Evolutionary conservation across 2,113 vertebrate genomes (phyloP).

Genomic region (Grammatotria lemairii): DNA sequence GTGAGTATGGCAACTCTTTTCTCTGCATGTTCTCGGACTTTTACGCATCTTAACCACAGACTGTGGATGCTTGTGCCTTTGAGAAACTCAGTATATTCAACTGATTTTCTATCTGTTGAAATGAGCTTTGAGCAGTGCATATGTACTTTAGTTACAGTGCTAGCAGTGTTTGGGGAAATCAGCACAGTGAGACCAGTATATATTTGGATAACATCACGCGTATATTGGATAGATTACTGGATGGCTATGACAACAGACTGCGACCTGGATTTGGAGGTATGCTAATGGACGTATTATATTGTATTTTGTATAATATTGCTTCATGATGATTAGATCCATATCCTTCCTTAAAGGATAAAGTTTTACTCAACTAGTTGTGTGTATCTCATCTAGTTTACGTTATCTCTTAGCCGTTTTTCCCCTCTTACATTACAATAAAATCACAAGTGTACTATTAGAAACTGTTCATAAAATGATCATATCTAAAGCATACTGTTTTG

Average conservation of each 20-base stretch:
- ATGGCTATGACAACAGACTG: slow-evolving; percentile 93
- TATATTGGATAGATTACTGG: slow-evolving; percentile 87
- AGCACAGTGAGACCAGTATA: slow-evolving; percentile 64
- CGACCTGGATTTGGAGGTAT: slow-evolving; percentile 91
- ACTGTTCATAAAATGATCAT: background rate
- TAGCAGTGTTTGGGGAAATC: slow-evolving; percentile 63
- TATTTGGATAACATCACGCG: slow-evolving; percentile 89
- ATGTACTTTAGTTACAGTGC: slow-evolving; percentile 65
- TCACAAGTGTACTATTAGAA: background rate
- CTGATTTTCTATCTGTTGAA: background rate
- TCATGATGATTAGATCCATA: background rate
- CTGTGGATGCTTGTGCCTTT: background rate
- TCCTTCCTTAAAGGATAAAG: background rate
- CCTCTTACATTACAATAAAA: background rate
- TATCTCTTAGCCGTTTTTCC: background rate
- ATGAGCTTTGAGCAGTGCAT: background rate
- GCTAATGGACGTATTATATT: background rate
- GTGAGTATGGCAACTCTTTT: slow-evolving; percentile 73
- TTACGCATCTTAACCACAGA: slow-evolving; percentile 42
- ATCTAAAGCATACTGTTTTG: background rate
- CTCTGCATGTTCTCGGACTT: slow-evolving; percentile 42
- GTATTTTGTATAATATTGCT: background rate
- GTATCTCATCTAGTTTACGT: background rate
- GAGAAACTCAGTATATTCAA: background rate
- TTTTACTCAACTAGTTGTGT: slow-evolving; percentile 2